phyloP scores from a whole-genome alignment of 64 coral and sea anemone genomes.

The Catalaphyllia jardinei region DNA sequence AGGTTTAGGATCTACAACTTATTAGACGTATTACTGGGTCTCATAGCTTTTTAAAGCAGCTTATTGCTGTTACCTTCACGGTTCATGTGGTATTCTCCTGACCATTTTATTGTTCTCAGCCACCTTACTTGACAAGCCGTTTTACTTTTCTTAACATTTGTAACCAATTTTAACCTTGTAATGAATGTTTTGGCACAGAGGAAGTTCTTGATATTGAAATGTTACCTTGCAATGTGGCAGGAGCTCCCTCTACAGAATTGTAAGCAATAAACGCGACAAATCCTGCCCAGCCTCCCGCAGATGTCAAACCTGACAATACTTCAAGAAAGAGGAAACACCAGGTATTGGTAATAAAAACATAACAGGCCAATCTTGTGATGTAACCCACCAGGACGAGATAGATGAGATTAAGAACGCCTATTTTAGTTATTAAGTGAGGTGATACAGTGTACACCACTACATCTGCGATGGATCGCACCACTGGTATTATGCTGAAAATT shows the following conservation, averaged over 20 bases:
- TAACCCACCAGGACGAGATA: constrained; percentile 62
- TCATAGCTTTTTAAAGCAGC: too few relatives aligned
- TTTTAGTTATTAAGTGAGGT: constrained; percentile 48
- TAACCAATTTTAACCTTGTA: not conserved
- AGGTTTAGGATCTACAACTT: too few relatives aligned
- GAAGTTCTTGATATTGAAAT: not conserved
- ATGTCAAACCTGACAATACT: constrained; percentile 60
- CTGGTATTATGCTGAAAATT: constrained; percentile 66
- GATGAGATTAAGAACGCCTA: constrained; percentile 61
- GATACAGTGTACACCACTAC: constrained; percentile 65
- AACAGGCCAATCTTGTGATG: constrained; percentile 48
- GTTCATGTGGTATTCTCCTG: too few relatives aligned
- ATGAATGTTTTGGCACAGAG: not conserved
- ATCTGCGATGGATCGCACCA: constrained; percentile 62
- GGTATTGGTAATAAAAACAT: constrained; percentile 42
- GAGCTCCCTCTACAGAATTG: constrained; percentile 37
- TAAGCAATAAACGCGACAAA: constrained; percentile 60
- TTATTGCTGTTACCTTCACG: too few relatives aligned
- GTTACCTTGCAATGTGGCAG: constrained; percentile 58
- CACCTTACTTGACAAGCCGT: too few relatives aligned
- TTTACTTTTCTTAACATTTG: too few relatives aligned
- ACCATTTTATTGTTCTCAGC: too few relatives aligned
- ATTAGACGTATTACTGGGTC: too few relatives aligned
- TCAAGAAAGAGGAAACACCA: constrained; percentile 60
- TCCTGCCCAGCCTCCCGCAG: constrained; percentile 67